A percentile compares a stretch with the other conserved stretches of the same genome.
These are phyloP conservation scores for Protonemura montana DNA, from an alignment of 2,888 invertebrate genomes.

Conservation along the genomic window DNA sequence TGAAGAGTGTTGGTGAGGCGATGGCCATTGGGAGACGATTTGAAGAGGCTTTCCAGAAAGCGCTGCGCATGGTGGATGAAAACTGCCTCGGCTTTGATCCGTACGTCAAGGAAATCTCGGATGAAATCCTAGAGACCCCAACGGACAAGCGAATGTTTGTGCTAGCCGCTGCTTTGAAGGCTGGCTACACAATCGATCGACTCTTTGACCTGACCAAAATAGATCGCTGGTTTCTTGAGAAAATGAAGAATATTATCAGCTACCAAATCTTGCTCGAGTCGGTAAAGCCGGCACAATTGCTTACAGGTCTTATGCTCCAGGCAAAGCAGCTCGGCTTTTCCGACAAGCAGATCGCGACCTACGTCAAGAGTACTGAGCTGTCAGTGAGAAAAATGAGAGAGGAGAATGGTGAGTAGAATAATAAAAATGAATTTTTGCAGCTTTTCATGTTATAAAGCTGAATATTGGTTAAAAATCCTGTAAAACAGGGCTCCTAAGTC, in stretches of 20 bases:
- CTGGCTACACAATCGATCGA: constrained; percentile 81
- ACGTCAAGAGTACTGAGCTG: constrained; percentile 86
- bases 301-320: constrained; percentile 69
- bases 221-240: constrained; percentile 95
- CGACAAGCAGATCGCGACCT: constrained; percentile 92
- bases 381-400: constrained; percentile 79
- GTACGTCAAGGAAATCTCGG: constrained; percentile 75
- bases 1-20: constrained; percentile 99
- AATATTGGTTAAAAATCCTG: no score
- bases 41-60: constrained; percentile 99
- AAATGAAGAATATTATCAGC: constrained; percentile 90
- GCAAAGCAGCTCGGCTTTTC: constrained; percentile 97
- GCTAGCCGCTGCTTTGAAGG: constrained; percentile 88
- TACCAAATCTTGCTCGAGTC: constrained; percentile 72
- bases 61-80: constrained; percentile 97
- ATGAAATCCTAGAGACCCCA: constrained; percentile 87
- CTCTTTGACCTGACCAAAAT: constrained; percentile 95
- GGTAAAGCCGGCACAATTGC: constrained; percentile 69
- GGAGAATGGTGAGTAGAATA: constrained; percentile 62
- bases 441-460: no score
- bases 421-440: no score
- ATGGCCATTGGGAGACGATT: constrained; percentile 98
- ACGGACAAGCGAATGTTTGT: constrained; percentile 98
- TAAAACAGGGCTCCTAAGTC: no score
- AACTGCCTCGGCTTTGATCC: constrained; percentile 94